Percentiles rank a stretch among this genome's conserved stretches.
Conservation (phyloP, 1,140 invertebrate genomes). For the Akabosia matsudoensis region DNA sequence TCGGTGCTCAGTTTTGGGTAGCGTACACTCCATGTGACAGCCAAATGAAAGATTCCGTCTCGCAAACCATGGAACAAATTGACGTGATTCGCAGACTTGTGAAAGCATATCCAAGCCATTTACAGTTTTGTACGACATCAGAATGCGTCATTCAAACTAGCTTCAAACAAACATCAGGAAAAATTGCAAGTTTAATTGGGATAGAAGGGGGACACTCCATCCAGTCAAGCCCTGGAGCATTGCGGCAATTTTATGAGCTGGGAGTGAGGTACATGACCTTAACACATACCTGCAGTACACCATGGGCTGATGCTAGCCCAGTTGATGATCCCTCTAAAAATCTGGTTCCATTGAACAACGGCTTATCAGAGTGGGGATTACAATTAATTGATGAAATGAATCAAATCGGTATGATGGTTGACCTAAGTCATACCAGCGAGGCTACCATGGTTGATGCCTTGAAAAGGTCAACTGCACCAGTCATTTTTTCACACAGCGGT, state of each 20-base stretch:
- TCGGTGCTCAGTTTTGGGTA: slow-evolving; percentile 61
- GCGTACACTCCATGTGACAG: slow-evolving; percentile 33
- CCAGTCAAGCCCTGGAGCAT: slow-evolving; percentile 54
- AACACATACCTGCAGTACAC: slow-evolving; percentile 59
- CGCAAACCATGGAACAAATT: slow-evolving; percentile 45
- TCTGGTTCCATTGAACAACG: slow-evolving; percentile 25
- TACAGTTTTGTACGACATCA: slow-evolving; percentile 28
- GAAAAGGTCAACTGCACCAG: slow-evolving; percentile 55
- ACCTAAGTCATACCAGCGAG: slow-evolving; percentile 61
- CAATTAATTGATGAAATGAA: slow-evolving; percentile 42
- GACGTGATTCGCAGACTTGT: slow-evolving; percentile 40
- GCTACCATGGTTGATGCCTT: slow-evolving; percentile 58
- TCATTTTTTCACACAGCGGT: slow-evolving; percentile 66
- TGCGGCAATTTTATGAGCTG: slow-evolving; percentile 56
- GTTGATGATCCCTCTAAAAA: slow-evolving; percentile 17
- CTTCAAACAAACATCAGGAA: slow-evolving; percentile 40
- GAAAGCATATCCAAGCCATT: slow-evolving; percentile 26
- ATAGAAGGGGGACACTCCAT: slow-evolving; percentile 59
- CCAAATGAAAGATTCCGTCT: slow-evolving; percentile 41
- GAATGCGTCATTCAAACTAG: slow-evolving; percentile 24
- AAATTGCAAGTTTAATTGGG: slow-evolving; percentile 55
- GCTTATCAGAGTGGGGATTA: slow-evolving; percentile 39
- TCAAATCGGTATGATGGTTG: slow-evolving; percentile 60
- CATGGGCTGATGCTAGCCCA: slow-evolving; percentile 49
- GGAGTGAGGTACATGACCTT: slow-evolving; percentile 57